Percentiles rank a stretch among this genome's conserved stretches.
Evolutionary conservation across 2,113 vertebrate species (phyloP).

Genomic region (Crocuta crocuta): DNA sequence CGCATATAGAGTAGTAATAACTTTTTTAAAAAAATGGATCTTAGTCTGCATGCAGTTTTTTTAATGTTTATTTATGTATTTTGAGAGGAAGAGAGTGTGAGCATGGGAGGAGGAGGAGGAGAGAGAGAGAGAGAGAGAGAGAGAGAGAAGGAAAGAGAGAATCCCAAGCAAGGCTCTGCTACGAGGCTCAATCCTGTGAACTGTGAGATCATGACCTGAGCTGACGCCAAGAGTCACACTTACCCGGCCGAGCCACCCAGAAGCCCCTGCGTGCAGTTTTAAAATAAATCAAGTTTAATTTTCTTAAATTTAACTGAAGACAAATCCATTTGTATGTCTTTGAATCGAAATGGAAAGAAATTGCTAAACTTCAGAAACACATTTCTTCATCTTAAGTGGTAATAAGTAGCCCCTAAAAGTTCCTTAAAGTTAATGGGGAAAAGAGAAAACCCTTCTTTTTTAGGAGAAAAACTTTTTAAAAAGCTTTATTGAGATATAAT

Average conservation of each 20-base stretch:
- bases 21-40: not conserved
- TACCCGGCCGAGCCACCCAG: too few species aligned
- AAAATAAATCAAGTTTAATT: not conserved
- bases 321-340: not conserved
- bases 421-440: not conserved
- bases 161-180: too few species aligned
- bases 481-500: not conserved
- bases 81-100: too few species aligned
- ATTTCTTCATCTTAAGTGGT: conserved; percentile 1
- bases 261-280: not conserved
- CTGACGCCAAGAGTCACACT: too few species aligned
- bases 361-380: not conserved
- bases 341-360: not conserved
- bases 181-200: too few species aligned
- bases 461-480: not conserved
- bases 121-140: too few species aligned
- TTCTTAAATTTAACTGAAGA: not conserved
- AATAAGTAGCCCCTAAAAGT: not conserved
- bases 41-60: not conserved
- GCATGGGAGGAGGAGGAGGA: too few species aligned
- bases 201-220: too few species aligned
- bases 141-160: too few species aligned
- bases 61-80: too few species aligned
- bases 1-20: not conserved
- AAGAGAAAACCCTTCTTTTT: not conserved